phyloP scores from a whole-genome alignment of 2,888 invertebrate species.

The Serrognathus titanus region DNA sequence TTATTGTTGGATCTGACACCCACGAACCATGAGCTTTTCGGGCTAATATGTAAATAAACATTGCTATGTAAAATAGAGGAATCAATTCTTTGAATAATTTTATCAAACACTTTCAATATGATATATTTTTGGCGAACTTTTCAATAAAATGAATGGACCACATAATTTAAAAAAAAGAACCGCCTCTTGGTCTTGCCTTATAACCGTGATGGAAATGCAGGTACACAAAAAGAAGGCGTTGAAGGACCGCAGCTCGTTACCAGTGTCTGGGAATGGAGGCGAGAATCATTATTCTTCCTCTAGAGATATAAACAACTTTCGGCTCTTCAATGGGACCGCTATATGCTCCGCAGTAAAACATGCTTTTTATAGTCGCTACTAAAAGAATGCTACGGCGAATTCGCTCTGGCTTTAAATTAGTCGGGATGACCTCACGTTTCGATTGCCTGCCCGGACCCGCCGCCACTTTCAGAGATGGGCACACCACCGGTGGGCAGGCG shows the following conservation, averaged over 20 bases:
- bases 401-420: constrained; percentile 16
- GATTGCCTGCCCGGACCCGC: constrained; percentile 11
- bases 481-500: too few relatives aligned
- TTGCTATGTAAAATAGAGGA: too few relatives aligned
- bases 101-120: too few relatives aligned
- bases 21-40: too few relatives aligned
- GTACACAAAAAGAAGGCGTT: constrained; percentile 5
- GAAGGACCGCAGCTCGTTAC: constrained; percentile 17
- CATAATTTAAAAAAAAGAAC: too few relatives aligned
- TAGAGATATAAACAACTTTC: constrained; percentile 20
- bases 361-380: constrained; percentile 18
- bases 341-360: constrained; percentile 16
- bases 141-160: too few relatives aligned
- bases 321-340: constrained; percentile 19
- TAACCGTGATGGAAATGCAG: constrained; percentile 15
- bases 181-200: neutral
- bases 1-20: too few relatives aligned
- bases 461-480: too few relatives aligned
- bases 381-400: constrained; percentile 18
- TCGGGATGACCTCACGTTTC: constrained; percentile 17
- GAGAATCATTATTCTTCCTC: constrained; percentile 19
- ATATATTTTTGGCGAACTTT: too few relatives aligned
- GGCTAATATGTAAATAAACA: too few relatives aligned
- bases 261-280: constrained; percentile 16
- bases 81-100: too few relatives aligned